Conservation (phyloP, 2,797 vertebrate genomes). For the Anomalospiza imberbis region DNA sequence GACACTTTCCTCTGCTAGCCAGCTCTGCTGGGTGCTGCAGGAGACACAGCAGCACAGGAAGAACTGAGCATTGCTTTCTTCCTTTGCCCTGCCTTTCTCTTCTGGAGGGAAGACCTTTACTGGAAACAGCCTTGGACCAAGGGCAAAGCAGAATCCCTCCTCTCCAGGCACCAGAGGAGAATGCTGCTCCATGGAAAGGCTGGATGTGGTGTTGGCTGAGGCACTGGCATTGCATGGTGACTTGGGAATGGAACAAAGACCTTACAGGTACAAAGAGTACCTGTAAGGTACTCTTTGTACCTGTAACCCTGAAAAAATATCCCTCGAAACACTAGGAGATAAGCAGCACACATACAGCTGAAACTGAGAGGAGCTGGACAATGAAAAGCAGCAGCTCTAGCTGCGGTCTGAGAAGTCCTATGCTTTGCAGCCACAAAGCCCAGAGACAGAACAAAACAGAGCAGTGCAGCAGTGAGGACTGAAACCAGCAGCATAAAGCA, state of each 20-base stretch:
- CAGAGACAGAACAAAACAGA: neutral
- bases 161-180: neutral
- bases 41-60: rapidly evolving
- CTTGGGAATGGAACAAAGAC: neutral
- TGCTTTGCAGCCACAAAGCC: neutral
- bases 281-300: no score
- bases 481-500: neutral
- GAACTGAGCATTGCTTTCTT: neutral
- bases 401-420: neutral
- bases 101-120: neutral
- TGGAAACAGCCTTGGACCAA: neutral
- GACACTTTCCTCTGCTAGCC: neutral
- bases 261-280: neutral
- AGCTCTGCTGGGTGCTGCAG: neutral
- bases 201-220: neutral
- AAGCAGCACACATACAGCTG: neutral
- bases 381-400: neutral
- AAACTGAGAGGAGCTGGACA: neutral
- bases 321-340: neutral
- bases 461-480: neutral
- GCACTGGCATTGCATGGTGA: neutral
- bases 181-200: neutral
- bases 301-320: neutral
- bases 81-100: neutral
- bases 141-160: neutral